Base-by-base conservation (phyloP, 1,140 invertebrate species). In the Drosophila lacteicornis region DNA sequence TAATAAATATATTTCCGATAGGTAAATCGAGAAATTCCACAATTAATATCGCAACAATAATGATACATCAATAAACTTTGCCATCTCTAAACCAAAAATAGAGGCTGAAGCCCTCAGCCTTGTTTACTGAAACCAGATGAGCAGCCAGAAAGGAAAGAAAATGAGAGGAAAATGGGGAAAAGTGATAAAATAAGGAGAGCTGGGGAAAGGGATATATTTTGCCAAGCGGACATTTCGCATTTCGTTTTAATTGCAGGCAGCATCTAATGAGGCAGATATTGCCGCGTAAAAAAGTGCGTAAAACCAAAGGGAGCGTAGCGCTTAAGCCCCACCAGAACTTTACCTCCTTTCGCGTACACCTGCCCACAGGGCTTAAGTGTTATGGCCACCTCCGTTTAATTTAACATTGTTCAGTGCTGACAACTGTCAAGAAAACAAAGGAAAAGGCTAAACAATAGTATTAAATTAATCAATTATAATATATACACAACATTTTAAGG, bases 181-280 rank as follows among this genome's bases (percentile, higher is more conserved):
- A 17, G 60, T 36, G 33, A 38, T 30, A 33, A 49, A 8, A 17
- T 11, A 13, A 51, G 45, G 36, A 15, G 13, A 9, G 1, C 25
- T 17, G 43, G n/a, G 22, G 2, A 25, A 40, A 33, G 22, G 51
- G 13, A 11, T 0, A 11, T 0, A 47, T 49, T 71, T 71, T 27
- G 27, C 49, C 22, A 9, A 42, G 55, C 40, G 22, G 62, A 59
- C 69, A 73, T 71, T 70, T 58, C 27, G 43, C 66, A 47, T 65
- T 61, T 67, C 69, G 69, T 71, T 71, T 73, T 73, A 73, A 73
- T 73, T 73, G 69, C 57, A 30, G 58, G 51, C 63, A 56, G 75
- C 67, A 46, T 79, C 80, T 82, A 82, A 82, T 82, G 75, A 79
- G 80, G 75, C 80, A 79, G 68, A 68, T 82, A 76, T 42, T 50